These are phyloP conservation scores for Latrodectus elegans DNA, from an alignment of 2,888 invertebrate genomes.

Conservation along the genomic window DNA sequence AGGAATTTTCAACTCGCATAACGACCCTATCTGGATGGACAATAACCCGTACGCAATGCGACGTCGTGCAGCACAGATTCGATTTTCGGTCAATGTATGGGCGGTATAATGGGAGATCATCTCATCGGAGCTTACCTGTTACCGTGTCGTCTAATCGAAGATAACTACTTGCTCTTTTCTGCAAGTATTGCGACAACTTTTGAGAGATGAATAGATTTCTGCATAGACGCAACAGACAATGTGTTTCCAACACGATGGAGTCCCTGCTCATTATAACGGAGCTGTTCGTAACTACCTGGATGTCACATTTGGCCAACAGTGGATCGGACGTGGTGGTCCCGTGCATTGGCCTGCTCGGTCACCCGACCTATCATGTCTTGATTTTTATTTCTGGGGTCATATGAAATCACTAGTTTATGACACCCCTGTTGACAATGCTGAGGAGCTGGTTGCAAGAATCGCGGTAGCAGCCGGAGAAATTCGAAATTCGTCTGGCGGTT, in stretches of 20 bases:
- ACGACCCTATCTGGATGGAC: constrained; percentile 9
- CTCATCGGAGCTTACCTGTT: no score
- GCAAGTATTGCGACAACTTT: no score
- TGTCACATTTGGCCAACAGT: constrained; percentile 12
- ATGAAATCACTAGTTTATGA: neutral
- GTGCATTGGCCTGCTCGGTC: constrained; percentile 18
- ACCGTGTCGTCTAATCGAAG: no score
- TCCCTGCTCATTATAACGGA: neutral
- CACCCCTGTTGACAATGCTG: no score
- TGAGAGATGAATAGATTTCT: no score
- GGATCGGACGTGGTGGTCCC: neutral
- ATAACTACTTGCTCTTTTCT: no score
- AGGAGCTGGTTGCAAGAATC: no score
- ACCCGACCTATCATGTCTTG: constrained; percentile 11
- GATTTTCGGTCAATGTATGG: neutral
- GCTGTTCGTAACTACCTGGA: constrained; percentile 15
- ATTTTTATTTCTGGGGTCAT: neutral
- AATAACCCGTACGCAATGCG: constrained; percentile 19
- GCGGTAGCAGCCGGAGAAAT: no score
- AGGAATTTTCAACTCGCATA: constrained; percentile 22
- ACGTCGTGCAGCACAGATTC: constrained; percentile 13
- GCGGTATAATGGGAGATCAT: no score
- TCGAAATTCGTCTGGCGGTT: no score
- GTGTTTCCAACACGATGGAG: neutral
- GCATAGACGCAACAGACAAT: neutral